These are phyloP conservation scores for Clupea harengus DNA, from an alignment of 2,113 vertebrate species.

Conservation along the genomic window DNA sequence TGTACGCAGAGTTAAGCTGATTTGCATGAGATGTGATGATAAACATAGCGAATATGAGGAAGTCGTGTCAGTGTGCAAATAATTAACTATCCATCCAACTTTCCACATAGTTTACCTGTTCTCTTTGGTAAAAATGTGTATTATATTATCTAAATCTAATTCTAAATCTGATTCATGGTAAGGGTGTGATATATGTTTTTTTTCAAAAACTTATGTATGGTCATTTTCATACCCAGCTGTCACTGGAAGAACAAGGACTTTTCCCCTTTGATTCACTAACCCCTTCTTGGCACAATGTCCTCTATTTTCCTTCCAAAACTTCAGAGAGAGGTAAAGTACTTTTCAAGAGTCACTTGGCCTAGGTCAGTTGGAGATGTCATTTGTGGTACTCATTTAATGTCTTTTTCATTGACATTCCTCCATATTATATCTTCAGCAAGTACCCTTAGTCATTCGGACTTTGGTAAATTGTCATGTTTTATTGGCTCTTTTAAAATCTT, in stretches of 20 bases:
- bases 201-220: not conserved
- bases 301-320: not conserved
- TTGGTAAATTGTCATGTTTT: constrained; percentile 25
- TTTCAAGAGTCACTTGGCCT: constrained; percentile 16
- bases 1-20: not conserved
- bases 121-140: no score
- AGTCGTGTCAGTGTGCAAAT: not conserved
- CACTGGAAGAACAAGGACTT: not conserved
- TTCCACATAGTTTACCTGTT: not conserved
- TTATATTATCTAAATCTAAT: not conserved
- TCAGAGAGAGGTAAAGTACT: not conserved
- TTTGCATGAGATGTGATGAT: not conserved
- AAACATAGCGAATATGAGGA: not conserved
- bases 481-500: constrained; percentile 15
- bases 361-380: constrained; percentile 22
- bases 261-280: constrained; percentile 4
- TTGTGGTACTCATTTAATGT: constrained; percentile 29
- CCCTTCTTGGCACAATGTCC: not conserved
- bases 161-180: not conserved
- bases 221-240: not conserved
- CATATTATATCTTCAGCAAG: constrained; percentile 20
- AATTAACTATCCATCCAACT: not conserved
- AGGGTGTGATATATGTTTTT: not conserved
- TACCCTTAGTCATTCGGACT: constrained; percentile 20
- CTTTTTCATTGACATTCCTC: constrained; percentile 17